Conservation (phyloP, 2,797 vertebrate species). For the Ptychadena robeensis region DNA sequence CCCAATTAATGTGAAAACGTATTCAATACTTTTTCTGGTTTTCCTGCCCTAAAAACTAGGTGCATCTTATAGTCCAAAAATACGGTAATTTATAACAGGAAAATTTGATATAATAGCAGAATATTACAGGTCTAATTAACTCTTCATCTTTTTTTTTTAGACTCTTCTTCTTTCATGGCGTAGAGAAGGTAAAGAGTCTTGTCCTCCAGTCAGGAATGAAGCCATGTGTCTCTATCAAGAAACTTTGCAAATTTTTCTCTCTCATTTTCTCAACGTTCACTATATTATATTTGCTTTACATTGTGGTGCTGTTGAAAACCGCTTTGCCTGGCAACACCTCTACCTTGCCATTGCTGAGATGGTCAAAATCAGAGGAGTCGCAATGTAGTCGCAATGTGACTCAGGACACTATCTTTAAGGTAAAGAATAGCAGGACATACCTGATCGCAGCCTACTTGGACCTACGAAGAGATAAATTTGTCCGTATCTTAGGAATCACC, state of each 20-base stretch:
- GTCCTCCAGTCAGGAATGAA: constrained; percentile 42
- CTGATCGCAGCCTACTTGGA: constrained; percentile 43
- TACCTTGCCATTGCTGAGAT: background rate
- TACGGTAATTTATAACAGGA: background rate
- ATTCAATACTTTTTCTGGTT: no score
- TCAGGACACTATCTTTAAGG: constrained; percentile 14
- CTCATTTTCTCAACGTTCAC: constrained; percentile 17
- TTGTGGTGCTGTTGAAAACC: constrained; percentile 44
- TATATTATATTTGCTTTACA: constrained; percentile 30
- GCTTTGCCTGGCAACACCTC: background rate
- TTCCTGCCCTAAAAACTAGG: no score
- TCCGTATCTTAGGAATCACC: constrained; percentile 50
- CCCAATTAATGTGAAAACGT: no score
- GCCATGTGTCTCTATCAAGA: constrained; percentile 20
- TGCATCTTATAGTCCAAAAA: no score
- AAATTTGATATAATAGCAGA: background rate
- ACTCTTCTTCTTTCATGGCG: background rate
- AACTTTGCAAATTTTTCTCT: constrained; percentile 49
- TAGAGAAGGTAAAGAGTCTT: background rate
- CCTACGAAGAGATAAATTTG: background rate
- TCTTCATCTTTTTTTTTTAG: background rate
- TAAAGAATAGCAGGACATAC: constrained; percentile 40
- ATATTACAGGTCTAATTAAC: background rate
- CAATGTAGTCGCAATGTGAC: background rate
- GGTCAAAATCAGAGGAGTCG: background rate